Base-by-base conservation (phyloP, 2,113 vertebrate genomes). In the Python bivittatus region DNA sequence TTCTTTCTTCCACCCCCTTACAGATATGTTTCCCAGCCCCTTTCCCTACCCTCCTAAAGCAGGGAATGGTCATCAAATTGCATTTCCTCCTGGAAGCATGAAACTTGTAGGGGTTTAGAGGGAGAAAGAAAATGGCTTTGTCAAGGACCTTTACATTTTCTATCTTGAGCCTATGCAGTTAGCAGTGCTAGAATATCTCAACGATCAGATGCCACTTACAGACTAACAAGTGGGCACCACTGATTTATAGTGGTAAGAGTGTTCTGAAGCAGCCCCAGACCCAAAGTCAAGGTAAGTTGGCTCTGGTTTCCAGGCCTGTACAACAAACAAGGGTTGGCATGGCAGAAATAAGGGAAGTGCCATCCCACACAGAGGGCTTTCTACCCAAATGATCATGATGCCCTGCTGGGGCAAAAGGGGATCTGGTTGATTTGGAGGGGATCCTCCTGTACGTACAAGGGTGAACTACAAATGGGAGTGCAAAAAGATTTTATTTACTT, bases 1-100 rank as follows among this genome's bases (percentile, higher is more conserved):
- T 33, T 10, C 72, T 42, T 17, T 38, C 86, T 38, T 57, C 48
- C 72, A 58, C 85, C 44, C 56, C 52, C 64, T 89, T 60, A 89
- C 56, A 27, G 87, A 61, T 57, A 42, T 13, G 84, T 94, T 90
- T 85, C 79, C 92, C 54, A 88, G 92, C 54, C 90, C 94, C 90
- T 57, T 91, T 93, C 8, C 90, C 88, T 92, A 92, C 93, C 92
- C 89, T 33, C 88, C 79, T 61, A 29, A 87, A 42, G 56, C 56
- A 89, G 15, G 91, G 72, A 84, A 61, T 42, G 72, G 15, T 57
- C 83, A 42, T 57, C 91, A 61, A 61, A 61, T 29, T 89, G 44
- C 85, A 84, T 88, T 91, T 93, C 92, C 92, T 93, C 90, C 89
- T 33, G 42, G 60, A 83, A 29, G 44, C 44, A 44, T 79, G 53